Base-by-base conservation (phyloP, 2,888 invertebrate species). In the Sphecodes monilicornis region DNA sequence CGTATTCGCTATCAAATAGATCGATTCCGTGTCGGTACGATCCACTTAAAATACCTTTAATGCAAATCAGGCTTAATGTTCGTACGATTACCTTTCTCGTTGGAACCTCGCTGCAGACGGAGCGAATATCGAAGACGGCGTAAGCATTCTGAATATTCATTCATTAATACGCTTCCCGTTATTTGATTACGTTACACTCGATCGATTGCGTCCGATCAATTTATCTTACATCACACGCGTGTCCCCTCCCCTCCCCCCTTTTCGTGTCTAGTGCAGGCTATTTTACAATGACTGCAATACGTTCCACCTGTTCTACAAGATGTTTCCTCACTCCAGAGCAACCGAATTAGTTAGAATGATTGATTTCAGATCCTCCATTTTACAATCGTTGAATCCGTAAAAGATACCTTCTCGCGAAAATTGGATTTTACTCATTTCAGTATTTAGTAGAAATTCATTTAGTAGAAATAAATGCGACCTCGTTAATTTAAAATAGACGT, bases 21-120 rank as follows among this genome's bases (percentile, higher is more conserved):
- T 86, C 82, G 80, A 85, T 80, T 82, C 74, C 72, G 54, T 64
- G 76, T 68, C 80, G 74, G 64, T 70, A 76, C 76, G 82, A 77
- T 78, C 82, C 79, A 83, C 77, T 83, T 86, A 83, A 83, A 83
- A 83, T 86, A 50, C 80, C 80, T 83, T 64, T 32, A 72, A 83
- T 80, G 80, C 78, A 80, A 83, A 86, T 83, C 83, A 64, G 43
- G 36, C 78, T 78, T 80, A 82, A 82, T 71, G 71, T 54, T 80
- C 46, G 54, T 60, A 69, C 54, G 60, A 80, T 76, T 73, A 71
- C 46, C 50, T 66, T 64, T 69, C 70, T 46, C 57, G 26, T 57
- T 70, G 22, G 43, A 60, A 69, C 18, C 46, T 0, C 64, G 43
- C 39, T 60, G 39, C n/a, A n/a, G 4, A 32, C 29, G 22, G 29